Percentiles rank a stretch among this genome's conserved stretches.
Conservation (phyloP, 2,797 vertebrate species). For the Falco rusticolus region DNA sequence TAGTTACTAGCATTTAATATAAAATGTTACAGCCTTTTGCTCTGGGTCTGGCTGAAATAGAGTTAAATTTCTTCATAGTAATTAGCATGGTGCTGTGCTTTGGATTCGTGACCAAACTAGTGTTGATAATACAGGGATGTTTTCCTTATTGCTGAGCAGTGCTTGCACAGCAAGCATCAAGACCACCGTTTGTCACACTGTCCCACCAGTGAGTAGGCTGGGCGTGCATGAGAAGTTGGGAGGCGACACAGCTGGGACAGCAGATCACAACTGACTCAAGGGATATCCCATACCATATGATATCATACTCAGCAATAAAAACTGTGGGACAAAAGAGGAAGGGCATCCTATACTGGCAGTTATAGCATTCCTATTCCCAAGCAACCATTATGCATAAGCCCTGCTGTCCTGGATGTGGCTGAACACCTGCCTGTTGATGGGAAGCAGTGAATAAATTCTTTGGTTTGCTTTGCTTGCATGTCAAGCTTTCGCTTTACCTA, state of each 20-base stretch:
- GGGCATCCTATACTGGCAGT: too few species aligned
- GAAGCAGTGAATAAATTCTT: neutral
- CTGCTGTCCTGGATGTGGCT: neutral
- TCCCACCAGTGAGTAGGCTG: neutral
- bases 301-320: fast-evolving
- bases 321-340: neutral
- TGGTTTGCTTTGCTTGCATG: neutral
- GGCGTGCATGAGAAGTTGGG: neutral
- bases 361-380: neutral
- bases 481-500: neutral
- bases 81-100: neutral
- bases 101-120: neutral
- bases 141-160: neutral
- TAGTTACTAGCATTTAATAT: neutral
- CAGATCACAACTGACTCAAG: neutral
- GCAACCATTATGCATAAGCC: fast-evolving
- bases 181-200: neutral
- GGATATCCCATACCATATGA: neutral
- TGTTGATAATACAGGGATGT: neutral
- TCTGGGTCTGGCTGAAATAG: neutral
- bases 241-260: neutral
- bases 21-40: neutral
- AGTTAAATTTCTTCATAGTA: neutral
- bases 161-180: neutral
- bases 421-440: neutral